Conservation (phyloP, 2,113 vertebrate species). For the Corapipo altera region DNA sequence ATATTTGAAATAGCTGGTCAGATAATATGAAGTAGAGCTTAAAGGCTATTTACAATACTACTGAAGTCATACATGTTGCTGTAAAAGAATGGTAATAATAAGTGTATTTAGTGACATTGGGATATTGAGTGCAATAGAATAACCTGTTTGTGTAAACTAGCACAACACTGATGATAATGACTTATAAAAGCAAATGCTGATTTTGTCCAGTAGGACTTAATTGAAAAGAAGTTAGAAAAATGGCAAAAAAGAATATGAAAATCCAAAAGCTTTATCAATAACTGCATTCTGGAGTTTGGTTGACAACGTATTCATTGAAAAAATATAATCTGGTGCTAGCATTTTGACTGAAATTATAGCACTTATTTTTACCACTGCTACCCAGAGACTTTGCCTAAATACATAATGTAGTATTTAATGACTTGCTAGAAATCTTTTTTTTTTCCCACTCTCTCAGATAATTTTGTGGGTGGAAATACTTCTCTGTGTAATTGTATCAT, state of each 20-base stretch:
- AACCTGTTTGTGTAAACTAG: neutral
- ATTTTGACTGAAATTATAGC: neutral
- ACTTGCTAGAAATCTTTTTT: neutral
- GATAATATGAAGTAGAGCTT: neutral
- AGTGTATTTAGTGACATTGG: neutral
- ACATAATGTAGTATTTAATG: neutral
- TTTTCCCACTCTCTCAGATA: neutral
- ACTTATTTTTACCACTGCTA: neutral
- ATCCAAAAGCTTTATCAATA: neutral
- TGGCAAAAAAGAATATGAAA: neutral
- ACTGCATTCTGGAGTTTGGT: neutral
- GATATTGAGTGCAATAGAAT: neutral
- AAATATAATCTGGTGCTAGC: neutral
- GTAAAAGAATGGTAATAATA: neutral
- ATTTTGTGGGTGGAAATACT: conserved; percentile 5
- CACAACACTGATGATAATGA: neutral
- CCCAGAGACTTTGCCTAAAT: neutral
- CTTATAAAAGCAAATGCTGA: neutral
- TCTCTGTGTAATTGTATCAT: neutral
- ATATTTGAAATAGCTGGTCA: neutral
- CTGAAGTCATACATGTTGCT: neutral
- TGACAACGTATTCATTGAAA: neutral
- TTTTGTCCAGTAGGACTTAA: neutral
- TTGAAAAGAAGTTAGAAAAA: neutral
- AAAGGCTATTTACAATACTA: neutral